These are phyloP conservation scores for Spilarctia lutea DNA, from an alignment of 2,888 invertebrate species.

Conservation along the genomic window DNA sequence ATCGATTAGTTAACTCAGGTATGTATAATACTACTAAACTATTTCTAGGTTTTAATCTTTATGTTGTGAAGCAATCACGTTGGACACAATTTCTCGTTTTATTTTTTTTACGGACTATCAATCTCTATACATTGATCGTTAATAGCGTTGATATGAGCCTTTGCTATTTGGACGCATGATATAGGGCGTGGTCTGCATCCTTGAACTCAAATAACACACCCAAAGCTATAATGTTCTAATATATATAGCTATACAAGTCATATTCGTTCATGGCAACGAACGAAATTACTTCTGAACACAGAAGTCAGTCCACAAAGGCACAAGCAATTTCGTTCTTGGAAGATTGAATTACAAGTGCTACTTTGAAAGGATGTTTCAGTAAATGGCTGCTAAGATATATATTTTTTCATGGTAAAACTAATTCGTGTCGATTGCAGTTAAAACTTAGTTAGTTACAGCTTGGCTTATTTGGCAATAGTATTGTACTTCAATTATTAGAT, in stretches of 20 bases:
- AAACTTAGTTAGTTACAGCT: background rate
- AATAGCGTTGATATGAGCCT: slow-evolving; percentile 27
- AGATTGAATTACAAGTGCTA: slow-evolving; percentile 30
- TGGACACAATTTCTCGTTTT: background rate
- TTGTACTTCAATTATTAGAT: background rate
- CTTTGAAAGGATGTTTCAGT: slow-evolving; percentile 26
- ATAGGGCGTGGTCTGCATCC: slow-evolving; percentile 50
- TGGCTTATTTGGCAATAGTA: slow-evolving; percentile 8
- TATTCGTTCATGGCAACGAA: slow-evolving; percentile 30
- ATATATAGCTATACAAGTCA: slow-evolving; percentile 39
- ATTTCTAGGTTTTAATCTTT: background rate
- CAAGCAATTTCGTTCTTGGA: slow-evolving; percentile 29
- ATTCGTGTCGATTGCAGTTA: slow-evolving; percentile 10
- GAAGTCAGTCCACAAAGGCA: slow-evolving; percentile 25
- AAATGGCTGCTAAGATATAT: slow-evolving; percentile 15
- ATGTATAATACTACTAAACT: background rate
- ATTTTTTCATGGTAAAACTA: background rate
- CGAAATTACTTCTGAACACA: slow-evolving; percentile 28
- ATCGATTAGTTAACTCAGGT: background rate
- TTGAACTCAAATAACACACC: slow-evolving; percentile 51
- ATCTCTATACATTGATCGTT: slow-evolving; percentile 7
- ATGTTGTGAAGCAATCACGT: background rate
- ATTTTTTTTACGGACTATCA: background rate
- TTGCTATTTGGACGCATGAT: slow-evolving; percentile 35
- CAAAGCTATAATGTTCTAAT: slow-evolving; percentile 33